Conservation (phyloP, 2,113 vertebrate genomes). For the Hyperopisus bebe region DNA sequence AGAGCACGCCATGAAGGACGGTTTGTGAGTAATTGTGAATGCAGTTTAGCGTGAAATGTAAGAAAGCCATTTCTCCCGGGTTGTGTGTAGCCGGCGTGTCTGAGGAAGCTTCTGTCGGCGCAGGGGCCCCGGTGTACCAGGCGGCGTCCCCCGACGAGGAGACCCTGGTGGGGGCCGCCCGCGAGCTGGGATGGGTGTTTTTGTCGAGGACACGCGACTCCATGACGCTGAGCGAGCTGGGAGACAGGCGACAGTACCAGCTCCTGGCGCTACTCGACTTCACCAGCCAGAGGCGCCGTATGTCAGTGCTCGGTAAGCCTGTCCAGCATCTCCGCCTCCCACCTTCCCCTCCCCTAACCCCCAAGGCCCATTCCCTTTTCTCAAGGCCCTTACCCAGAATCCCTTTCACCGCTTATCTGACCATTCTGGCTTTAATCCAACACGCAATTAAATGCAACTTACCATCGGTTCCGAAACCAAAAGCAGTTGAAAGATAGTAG, state of each 20-base stretch:
- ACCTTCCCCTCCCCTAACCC: not conserved
- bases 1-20: not conserved
- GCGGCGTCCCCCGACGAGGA: conserved; percentile 88
- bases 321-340: not conserved
- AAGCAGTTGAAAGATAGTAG: not conserved
- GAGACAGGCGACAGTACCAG: conserved; percentile 62
- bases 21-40: not conserved
- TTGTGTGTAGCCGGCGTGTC: not conserved
- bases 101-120: conserved; percentile 8
- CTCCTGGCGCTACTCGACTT: conserved; percentile 86
- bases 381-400: not conserved
- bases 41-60: not conserved
- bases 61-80: not conserved
- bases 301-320: conserved; percentile 85
- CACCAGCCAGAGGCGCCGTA: conserved; percentile 80
- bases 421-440: not conserved
- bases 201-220: conserved; percentile 74
- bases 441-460: not conserved
- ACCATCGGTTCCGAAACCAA: not conserved
- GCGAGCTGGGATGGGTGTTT: conserved; percentile 79
- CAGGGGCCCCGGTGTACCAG: conserved; percentile 77
- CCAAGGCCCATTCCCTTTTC: not conserved
- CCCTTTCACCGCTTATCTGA: not conserved
- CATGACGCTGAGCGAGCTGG: conserved; percentile 74
- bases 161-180: conserved; percentile 76